Base-by-base conservation (phyloP, 2,888 invertebrate species). In the Laspeyria flexula region DNA sequence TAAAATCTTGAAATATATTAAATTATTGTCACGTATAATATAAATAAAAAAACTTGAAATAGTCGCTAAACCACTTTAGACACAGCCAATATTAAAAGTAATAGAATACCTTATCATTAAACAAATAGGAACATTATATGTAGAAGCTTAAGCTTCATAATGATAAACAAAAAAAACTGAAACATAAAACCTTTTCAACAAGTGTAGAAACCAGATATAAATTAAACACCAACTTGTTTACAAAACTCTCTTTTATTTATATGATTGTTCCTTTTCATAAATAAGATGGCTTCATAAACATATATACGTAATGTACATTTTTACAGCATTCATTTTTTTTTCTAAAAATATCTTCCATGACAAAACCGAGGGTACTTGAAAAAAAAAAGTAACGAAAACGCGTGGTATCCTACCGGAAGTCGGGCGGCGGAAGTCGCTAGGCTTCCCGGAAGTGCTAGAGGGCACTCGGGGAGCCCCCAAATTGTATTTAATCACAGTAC, bases 361-460 rank as follows among this genome's bases (percentile, higher is more conserved):
- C 83, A 81, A 86, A 90, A 45, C 37, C 33, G 38, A 81, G 85
- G 83, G 83, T 76, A 78, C 81, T 79, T 73, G 51, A 61, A 79
- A 87, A 83, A 85, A 87, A 85, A 84, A 82, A n/a, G n/a, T n/a
- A 83, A 81, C 77, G 81, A 83, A 86, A 86, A 85, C 79, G 76
- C 73, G 73, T 81, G 80, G 86, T 81, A 85, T 86, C 84, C 83
- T 81, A 83, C 83, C 84, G 91, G 90, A 91, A 85, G 85, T 76
- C 70, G 81, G 76, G 79, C 71, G 79, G 79, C 87, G 90, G 89
- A 89, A 86, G 89, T 87, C 84, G 79, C 82, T 85, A 82, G 86
- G 85, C 88, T 86, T 87, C 86, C 90, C 89, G 91, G 91, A 91
- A 81, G 81, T 75, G 80, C 83, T 82, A 77, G 83, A 90, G 89